Evolutionary conservation across 2,797 vertebrate species (phyloP).

Genomic region (Lacerta agilis): DNA sequence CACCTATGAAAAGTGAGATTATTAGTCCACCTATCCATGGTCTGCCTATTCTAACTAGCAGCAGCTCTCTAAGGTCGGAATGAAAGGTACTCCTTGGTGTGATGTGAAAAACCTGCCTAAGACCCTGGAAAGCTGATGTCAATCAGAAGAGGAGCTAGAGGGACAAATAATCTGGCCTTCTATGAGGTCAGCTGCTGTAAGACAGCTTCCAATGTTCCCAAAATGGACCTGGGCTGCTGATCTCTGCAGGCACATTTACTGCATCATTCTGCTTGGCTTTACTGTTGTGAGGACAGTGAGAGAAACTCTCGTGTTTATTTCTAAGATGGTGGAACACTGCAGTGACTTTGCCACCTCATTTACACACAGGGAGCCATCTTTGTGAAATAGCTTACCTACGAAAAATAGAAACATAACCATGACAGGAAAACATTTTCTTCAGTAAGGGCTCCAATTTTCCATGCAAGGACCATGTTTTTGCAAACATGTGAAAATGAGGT

Average conservation of each 20-base stretch:
- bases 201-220: not conserved
- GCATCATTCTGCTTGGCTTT: not conserved
- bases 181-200: not conserved
- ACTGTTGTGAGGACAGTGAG: not conserved
- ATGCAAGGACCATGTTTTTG: not conserved
- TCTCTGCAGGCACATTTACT: not conserved
- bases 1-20: too few relatives aligned
- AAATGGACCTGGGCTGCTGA: not conserved
- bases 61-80: too few relatives aligned
- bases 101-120: not conserved
- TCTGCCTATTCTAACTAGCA: too few relatives aligned
- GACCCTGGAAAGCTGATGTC: not conserved
- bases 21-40: too few relatives aligned
- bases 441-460: not conserved
- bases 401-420: not conserved
- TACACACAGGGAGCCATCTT: not conserved
- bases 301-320: not conserved
- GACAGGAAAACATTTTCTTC: not conserved
- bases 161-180: not conserved
- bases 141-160: not conserved
- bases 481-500: not conserved
- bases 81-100: too few relatives aligned
- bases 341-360: not conserved
- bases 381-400: not conserved
- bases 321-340: not conserved